These are phyloP conservation scores for Danaus chrysippus DNA, from an alignment of 2,888 invertebrate genomes.

Conservation along the genomic window DNA sequence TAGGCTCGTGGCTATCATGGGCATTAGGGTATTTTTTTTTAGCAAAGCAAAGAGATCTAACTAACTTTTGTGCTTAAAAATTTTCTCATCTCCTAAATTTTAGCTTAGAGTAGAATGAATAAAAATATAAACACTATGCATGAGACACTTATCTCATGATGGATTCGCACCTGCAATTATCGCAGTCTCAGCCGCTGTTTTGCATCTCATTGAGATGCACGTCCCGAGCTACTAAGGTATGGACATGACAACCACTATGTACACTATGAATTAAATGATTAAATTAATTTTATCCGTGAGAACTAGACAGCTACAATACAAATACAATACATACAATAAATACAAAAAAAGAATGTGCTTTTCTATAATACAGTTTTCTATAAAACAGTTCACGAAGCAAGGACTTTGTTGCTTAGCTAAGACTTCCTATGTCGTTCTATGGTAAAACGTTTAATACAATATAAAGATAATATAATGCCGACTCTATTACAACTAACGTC, in stretches of 20 bases:
- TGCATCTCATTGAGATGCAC: constrained; percentile 62
- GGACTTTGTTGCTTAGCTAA: too few species aligned
- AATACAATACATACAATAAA: too few species aligned
- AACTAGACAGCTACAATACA: not conserved
- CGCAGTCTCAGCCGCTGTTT: constrained; percentile 47
- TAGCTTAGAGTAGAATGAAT: not conserved
- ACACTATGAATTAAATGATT: not conserved
- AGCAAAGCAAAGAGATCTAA: too few species aligned
- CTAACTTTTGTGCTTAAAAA: not conserved
- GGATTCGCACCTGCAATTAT: not conserved
- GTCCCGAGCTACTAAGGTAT: constrained; percentile 20
- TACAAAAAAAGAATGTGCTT: too few species aligned
- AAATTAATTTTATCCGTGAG: too few species aligned
- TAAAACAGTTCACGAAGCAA: too few species aligned
- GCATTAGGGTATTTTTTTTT: too few species aligned
- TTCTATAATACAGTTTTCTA: too few species aligned
- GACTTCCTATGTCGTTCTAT: not conserved
- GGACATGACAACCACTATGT: constrained; percentile 39
- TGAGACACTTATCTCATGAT: not conserved
- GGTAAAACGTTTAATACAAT: not conserved
- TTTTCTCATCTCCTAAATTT: not conserved
- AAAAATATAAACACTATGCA: not conserved
- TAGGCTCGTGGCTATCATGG: too few species aligned
- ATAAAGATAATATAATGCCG: constrained; percentile 34
- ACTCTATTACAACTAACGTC: constrained; percentile 41